Percentiles rank a stretch among this genome's conserved stretches.
Conservation (phyloP, 2,797 vertebrate species). For the Oreochromis grahami region DNA sequence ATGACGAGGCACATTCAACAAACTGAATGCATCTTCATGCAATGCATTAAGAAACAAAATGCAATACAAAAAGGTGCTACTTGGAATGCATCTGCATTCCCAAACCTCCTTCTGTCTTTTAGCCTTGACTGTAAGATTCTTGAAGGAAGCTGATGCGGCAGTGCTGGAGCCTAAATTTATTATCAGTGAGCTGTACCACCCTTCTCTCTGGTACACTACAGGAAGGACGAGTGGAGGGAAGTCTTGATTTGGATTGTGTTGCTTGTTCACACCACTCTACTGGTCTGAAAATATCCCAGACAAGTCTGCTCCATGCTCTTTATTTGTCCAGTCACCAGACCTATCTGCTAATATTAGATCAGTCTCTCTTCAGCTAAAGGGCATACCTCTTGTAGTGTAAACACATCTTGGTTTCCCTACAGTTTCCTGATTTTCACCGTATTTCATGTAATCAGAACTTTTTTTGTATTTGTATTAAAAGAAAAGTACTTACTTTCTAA, state of each 20-base stretch:
- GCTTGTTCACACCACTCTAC: constrained; percentile 37
- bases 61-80: not conserved
- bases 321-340: constrained; percentile 63
- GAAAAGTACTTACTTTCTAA: not conserved
- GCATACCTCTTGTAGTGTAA: not conserved
- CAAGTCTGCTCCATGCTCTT: constrained; percentile 6
- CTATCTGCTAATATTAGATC: constrained; percentile 65
- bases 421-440: not conserved
- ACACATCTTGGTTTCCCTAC: not conserved
- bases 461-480: not conserved
- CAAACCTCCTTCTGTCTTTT: not conserved
- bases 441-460: not conserved
- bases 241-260: constrained; percentile 44
- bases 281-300: constrained; percentile 65
- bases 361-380: constrained; percentile 30
- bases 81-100: constrained; percentile 5
- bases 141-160: not conserved
- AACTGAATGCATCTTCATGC: not conserved
- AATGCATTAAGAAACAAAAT: not conserved
- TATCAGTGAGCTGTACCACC: constrained; percentile 21
- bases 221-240: constrained; percentile 41
- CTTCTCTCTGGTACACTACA: constrained; percentile 2
- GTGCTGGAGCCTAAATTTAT: constrained; percentile 42
- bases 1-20: not conserved
- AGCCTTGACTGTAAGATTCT: not conserved